Percentiles rank a stretch among this genome's conserved stretches.
These are phyloP conservation scores for Strigamia maritima DNA, from an alignment of 2,888 invertebrate genomes.

Conservation along the genomic window DNA sequence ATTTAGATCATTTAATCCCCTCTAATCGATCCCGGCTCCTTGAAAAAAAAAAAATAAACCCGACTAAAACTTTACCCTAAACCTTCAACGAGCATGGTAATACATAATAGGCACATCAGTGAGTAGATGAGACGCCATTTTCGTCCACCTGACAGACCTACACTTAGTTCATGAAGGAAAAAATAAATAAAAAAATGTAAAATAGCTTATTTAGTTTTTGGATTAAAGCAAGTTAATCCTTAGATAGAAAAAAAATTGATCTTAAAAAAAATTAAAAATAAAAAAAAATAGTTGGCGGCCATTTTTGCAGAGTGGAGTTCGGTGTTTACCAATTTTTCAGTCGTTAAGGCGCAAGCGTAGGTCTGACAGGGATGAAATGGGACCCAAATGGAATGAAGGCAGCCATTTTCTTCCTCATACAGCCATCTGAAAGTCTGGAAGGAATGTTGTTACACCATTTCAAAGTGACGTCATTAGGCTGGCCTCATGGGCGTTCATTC, in stretches of 20 bases:
- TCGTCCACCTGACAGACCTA: constrained; percentile 25
- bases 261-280: not conserved
- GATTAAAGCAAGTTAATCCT: not conserved
- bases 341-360: not conserved
- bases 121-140: constrained; percentile 16
- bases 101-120: constrained; percentile 5
- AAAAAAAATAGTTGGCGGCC: not conserved
- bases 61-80: not conserved
- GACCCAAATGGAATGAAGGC: constrained; percentile 26
- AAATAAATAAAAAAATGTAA: not conserved
- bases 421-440: constrained; percentile 37
- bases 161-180: constrained; percentile 12
- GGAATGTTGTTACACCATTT: constrained; percentile 39
- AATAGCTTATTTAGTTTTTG: not conserved
- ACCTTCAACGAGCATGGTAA: constrained; percentile 8
- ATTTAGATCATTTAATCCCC: constrained; percentile 10
- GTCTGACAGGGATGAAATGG: constrained; percentile 20
- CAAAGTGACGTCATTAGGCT: constrained; percentile 37
- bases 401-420: constrained; percentile 25
- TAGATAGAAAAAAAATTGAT: not conserved
- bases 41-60: not conserved
- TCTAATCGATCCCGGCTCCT: not conserved
- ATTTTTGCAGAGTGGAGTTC: not conserved
- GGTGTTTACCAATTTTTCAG: constrained; percentile 2
- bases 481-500: constrained; percentile 32